A percentile compares a stretch with the other conserved stretches of the same genome.
These are phyloP conservation scores for Phorcus lineatus DNA, from an alignment of 2,888 invertebrate species.

Conservation along the genomic window DNA sequence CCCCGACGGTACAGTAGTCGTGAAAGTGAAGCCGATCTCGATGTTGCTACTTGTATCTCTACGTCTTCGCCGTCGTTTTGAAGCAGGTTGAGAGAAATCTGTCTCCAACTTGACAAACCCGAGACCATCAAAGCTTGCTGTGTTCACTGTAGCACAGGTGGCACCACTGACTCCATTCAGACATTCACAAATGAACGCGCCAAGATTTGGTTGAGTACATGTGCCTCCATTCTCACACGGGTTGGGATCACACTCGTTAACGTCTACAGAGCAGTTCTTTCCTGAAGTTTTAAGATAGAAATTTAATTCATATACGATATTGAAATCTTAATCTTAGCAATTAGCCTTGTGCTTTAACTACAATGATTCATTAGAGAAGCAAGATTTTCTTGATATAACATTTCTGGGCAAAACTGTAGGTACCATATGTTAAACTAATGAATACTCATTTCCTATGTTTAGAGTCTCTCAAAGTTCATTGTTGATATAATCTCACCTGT, in stretches of 20 bases:
- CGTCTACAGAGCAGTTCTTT: constrained; percentile 52
- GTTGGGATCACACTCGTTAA: constrained; percentile 45
- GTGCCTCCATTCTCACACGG: constrained; percentile 87
- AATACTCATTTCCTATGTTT: too few species aligned
- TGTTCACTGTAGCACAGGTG: constrained; percentile 57
- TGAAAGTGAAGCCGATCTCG: constrained; percentile 51
- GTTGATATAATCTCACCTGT: constrained; percentile 6
- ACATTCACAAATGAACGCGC: constrained; percentile 62
- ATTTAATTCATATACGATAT: too few species aligned
- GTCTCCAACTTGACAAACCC: constrained; percentile 7
- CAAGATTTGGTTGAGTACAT: constrained; percentile 91
- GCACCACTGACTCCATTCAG: constrained; percentile 56
- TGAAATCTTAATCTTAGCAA: too few species aligned
- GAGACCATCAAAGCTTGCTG: constrained; percentile 65
- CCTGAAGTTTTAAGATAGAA: constrained; percentile 77
- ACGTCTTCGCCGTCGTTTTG: constrained; percentile 28
- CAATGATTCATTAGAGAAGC: too few species aligned
- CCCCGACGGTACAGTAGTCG: constrained; percentile 58
- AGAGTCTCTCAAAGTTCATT: too few species aligned
- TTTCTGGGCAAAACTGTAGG: neutral
- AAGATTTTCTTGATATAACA: neutral
- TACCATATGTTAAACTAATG: too few species aligned
- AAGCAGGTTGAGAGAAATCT: neutral
- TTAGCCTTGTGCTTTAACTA: too few species aligned
- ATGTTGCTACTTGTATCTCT: constrained; percentile 19